Evolutionary conservation across 2,113 vertebrate genomes (phyloP), one percentile per base, ranked within the genome.

Genomic region (Lontra canadensis): DNA sequence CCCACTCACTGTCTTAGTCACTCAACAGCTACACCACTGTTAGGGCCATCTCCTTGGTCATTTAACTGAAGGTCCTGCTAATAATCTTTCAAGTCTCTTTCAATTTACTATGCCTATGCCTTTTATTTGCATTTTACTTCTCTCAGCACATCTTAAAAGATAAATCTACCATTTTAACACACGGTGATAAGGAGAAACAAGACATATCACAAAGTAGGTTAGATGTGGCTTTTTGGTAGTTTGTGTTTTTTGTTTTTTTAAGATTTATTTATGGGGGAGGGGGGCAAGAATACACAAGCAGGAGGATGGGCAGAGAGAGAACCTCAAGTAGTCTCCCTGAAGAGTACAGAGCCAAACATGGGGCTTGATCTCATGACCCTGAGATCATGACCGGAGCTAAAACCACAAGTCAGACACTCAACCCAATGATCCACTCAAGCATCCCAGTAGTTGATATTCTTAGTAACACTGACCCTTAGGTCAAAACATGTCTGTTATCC

Each of bases 121-220:
- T 71, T 95, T 78, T 91, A 88, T 88, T 87, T 93, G 29, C 65
- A 94, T 55, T 74, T 92, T 34, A 42, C 76, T 57, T 71, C 82
- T 44, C 76, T 95, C 29, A 34, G 15, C 29, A 29, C 6, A 31
- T 7, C 34, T 80, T 67, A 83, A 42, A 74, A 76, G 49, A 76
- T 94, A 90, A 59, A 94, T 6, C 36, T 57, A 69, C 39, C 65
- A 74, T 67, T 95, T 89, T 21, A 52, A 47, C 52, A 65, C 13
- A 63, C 20, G 23, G 57, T 76, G 76, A 95, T 26, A 21, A 93
- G 18, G 29, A 94, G 14, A 95, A 95, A 91, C 36, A 63, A 39
- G 34, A 52, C 31, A 4, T 20, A 71, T 42, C 20, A 44, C 89
- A 47, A 91, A 95, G 25, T 36, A 79, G n/a, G 9, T 49, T 17